Evolutionary conservation across 92 coral and sea anemone species (phyloP), one percentile per base, ranked within the genome.

Genomic region (Paragorgia papillata): DNA sequence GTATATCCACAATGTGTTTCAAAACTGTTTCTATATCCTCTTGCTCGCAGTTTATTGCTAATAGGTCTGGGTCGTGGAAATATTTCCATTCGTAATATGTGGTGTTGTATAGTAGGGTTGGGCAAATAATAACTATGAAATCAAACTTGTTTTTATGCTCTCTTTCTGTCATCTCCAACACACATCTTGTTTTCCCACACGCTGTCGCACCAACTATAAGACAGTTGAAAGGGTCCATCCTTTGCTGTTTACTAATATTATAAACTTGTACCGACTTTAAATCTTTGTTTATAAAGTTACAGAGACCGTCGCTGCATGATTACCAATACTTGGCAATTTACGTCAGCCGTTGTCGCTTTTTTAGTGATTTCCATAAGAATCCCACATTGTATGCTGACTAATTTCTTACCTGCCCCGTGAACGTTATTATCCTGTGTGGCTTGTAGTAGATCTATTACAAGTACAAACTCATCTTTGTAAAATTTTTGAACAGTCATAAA

Each of bases 121-220:
- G 69, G 44, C 69, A 62, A 0, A 62, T 62, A 26, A 70, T 17
- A 53, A 53, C 6, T 25, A 70, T 46, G 2, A 46, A 70, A 44
- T 70, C 77, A 70, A 70, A 70, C 0, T 46, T 18, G 13, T 57
- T 57, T 43, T 9, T 21, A 46, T 70, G 24, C 27, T 70, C 60
- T 13, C 41, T 70, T 34, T 49, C 33, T n/a, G 48, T 33, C 77
- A 46, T 44, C 20, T 70, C 77, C 33, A 70, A 57, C 37, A 70
- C 33, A 24, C 48, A 70, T 33, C 48, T 43, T 70, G 60, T 70
- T 49, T 70, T 70, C 33, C 77, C 77, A 70, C 77, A 70, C 27
- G 33, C 62, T 7, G 77, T 70, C 33, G 48, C 48, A 34, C 77
- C 77, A 24, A 43, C 43, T 46, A 70, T 70, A 14, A 70, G n/a